These are phyloP conservation scores for Capitella teleta DNA, from an alignment of 1,140 invertebrate species.

Conservation along the genomic window DNA sequence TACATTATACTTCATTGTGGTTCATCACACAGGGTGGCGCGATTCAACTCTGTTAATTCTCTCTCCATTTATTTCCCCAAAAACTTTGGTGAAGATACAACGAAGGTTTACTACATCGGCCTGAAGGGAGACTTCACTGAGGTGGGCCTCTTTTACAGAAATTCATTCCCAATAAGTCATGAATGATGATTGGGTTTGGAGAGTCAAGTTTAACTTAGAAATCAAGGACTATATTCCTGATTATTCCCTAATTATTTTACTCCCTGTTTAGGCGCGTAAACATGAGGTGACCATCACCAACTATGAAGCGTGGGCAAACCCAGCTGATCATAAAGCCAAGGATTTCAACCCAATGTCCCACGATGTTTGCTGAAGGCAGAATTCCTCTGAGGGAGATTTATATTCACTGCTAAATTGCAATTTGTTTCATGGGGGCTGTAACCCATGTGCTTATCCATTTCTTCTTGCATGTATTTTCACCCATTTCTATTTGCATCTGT, in stretches of 20 bases:
- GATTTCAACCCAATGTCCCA: conserved; percentile 50
- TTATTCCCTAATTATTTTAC: neutral
- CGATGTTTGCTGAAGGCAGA: conserved; percentile 52
- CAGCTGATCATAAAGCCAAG: conserved; percentile 69
- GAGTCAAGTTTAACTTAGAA: too few relatives aligned
- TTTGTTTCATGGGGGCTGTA: too few relatives aligned
- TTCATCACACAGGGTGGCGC: neutral
- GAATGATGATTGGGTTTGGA: too few relatives aligned
- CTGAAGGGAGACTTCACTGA: conserved; percentile 83
- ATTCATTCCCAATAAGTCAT: too few relatives aligned
- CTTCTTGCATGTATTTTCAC: too few relatives aligned
- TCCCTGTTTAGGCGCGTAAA: conserved; percentile 48
- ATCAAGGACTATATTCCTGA: too few relatives aligned
- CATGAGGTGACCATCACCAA: conserved; percentile 82
- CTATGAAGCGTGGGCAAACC: conserved; percentile 74
- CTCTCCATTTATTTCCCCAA: conserved; percentile 77
- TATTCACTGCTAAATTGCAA: too few relatives aligned
- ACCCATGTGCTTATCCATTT: too few relatives aligned
- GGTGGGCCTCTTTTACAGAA: conserved; percentile 39
- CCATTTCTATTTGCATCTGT: too few relatives aligned
- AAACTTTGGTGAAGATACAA: conserved; percentile 73
- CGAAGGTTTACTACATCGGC: conserved; percentile 86
- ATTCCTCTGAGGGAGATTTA: too few relatives aligned
- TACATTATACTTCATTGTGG: neutral
- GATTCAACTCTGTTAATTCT: conserved; percentile 33